Base-by-base conservation (phyloP, 2,797 vertebrate genomes). In the Zonotrichia albicollis region DNA sequence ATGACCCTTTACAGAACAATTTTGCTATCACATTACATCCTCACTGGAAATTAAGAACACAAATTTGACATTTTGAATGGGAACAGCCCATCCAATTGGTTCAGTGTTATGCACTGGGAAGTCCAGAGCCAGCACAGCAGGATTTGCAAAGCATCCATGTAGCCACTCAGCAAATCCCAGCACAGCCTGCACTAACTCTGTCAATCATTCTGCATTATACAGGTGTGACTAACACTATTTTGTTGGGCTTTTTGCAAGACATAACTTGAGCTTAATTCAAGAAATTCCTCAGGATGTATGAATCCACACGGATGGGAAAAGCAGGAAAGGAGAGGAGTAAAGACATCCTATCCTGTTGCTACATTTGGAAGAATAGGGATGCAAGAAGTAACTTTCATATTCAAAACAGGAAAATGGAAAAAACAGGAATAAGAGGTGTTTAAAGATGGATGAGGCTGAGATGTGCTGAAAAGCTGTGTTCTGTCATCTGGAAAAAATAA, bases 1-100 rank as follows among this genome's bases (percentile, higher is more conserved):
- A 87, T 78, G 90, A 93, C 92, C 90, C 89, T 82, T 82, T 53
- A 64, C 51, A 76, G 81, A 93, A 81, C 10, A 36, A 76, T 84
- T 94, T 87, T 77, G 86, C 90, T 94, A 78, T 75, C 88, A 61
- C 30, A 15, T 86, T 84, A 80, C 71, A 62, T 75, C 53, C 53
- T 87, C 84, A 34, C 0, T 94, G 61, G 76, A 96, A 94, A 92
- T 85, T 57, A 87, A 51, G 71, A 89, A 80, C 75, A 84, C 16
- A 84, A 58, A 86, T 66, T 61, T 57, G 68, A 74, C 68, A 65
- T 90, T 93, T 65, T 76, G 65, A 95, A 82, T 72, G 53, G 57
- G 57, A 78, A 76, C 0, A 3, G 71, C 38, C 86, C 58, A 75
- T 73, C 30, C 71, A 76, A 1, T 71, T 73, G 51, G 62, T 94